Evolutionary conservation across 2,113 vertebrate species (phyloP), one percentile per base, ranked within the genome.

Genomic region (Hippocampus zosterae): DNA sequence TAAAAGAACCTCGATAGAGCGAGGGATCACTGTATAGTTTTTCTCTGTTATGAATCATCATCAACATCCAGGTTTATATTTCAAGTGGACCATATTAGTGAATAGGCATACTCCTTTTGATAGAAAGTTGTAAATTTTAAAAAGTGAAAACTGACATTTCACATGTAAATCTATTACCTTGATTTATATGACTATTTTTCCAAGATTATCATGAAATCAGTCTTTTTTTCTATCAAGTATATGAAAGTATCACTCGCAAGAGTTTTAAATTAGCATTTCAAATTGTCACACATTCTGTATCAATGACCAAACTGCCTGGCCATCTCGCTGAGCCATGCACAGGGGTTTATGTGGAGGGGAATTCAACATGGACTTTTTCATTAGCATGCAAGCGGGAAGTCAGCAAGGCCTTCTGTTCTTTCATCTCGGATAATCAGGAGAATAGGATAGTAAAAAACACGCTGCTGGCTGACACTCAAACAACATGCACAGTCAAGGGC

Each of bases 211-310:
- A 61, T 21, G 33, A 62, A 10, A 21, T 37, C 33, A 18, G 18
- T 60, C 13, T 19, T 37, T 7, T 60, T 18, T 56, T 25, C 5
- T 37, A 56, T 56, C 53, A 74, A 70, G 62, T 74, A 73, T 80
- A 73, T 72, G 69, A 74, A 74, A 74, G 72, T 74, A 68, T 81
- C 73, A 77, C 65, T 82, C 61, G 57, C 62, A 78, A 66, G 69
- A 76, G 37, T 78, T 81, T 81, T 73, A 66, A 82, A 73, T 82
- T 84, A 79, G 21, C 6, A 5, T 62, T 42, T 65, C 1, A 13
- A 75, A 56, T 21, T n/a, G 8, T 53, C 18, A 53, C n/a, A 4
- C 8, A 23, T 55, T 55, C 52, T 55, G 21, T 18, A 55, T 55
- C n/a, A n/a, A 11, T 21, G 9, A 23, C 52, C 52, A 53, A 53